Evolutionary conservation across 2,113 vertebrate species (phyloP).

Genomic region (Nycticebus coucang): DNA sequence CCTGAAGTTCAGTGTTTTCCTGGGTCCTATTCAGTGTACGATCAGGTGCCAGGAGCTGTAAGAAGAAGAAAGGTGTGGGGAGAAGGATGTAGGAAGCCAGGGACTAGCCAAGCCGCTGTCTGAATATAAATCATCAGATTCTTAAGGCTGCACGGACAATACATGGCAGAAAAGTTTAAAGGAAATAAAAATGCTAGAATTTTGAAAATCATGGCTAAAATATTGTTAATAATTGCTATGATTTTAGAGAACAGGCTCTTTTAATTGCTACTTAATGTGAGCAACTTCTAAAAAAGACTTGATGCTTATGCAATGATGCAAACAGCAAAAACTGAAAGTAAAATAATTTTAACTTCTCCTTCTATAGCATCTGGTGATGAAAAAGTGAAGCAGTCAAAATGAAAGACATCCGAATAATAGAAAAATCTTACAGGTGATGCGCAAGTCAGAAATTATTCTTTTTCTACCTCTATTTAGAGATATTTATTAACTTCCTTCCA

Average conservation of each 20-base stretch:
- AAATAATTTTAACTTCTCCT: slow-evolving; percentile 10
- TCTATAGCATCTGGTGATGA: neutral
- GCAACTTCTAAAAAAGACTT: neutral
- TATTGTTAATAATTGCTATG: neutral
- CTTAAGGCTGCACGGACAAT: neutral
- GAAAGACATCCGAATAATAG: neutral
- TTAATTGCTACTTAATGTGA: slow-evolving; percentile 31
- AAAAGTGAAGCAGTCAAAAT: neutral
- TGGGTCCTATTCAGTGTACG: neutral
- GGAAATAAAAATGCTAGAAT: neutral
- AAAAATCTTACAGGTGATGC: neutral
- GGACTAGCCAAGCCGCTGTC: neutral
- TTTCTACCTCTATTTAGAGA: slow-evolving; percentile 25
- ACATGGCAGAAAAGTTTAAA: neutral
- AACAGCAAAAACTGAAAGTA: slow-evolving; percentile 29
- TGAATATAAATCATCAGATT: neutral
- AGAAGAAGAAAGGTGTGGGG: neutral
- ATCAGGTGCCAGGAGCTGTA: neutral
- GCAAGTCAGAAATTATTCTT: slow-evolving; percentile 22
- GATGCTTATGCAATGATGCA: neutral
- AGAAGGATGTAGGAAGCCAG: neutral
- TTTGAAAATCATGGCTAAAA: neutral
- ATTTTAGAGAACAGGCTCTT: neutral
- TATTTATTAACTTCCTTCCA: slow-evolving; percentile 51
- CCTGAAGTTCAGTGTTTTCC: neutral